These are phyloP conservation scores for Sebastes kiyomatsui DNA, from an alignment of 2,797 vertebrate genomes.

Conservation along the genomic window DNA sequence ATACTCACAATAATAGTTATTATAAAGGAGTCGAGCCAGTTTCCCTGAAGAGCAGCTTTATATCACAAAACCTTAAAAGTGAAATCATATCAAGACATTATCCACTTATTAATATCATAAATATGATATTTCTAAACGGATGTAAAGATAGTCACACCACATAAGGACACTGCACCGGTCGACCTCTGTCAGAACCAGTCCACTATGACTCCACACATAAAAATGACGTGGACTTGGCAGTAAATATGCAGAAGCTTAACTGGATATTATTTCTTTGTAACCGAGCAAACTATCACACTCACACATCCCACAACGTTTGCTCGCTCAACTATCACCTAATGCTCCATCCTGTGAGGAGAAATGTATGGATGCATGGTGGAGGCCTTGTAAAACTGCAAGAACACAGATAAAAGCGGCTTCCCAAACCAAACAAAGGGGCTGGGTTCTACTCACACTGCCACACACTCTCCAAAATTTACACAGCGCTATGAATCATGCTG, in stretches of 20 bases:
- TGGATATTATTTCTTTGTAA: background rate
- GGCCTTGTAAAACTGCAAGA: background rate
- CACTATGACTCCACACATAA: background rate
- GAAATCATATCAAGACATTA: background rate
- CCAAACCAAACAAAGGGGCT: slow-evolving; percentile 5
- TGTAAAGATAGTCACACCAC: slow-evolving; percentile 1
- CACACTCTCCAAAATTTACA: slow-evolving; percentile 6
- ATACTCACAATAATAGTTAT: slow-evolving; percentile 13
- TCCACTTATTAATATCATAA: background rate
- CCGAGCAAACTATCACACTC: background rate
- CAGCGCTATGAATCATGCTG: slow-evolving; percentile 24
- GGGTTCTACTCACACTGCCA: slow-evolving; percentile 8
- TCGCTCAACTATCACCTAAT: background rate
- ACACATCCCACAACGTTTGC: background rate
- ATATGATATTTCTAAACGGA: background rate
- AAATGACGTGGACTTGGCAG: background rate
- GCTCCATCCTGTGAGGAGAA: background rate
- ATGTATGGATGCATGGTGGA: background rate
- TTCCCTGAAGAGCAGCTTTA: slow-evolving; percentile 1
- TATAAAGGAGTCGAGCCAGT: slow-evolving; percentile 23
- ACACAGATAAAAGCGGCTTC: background rate
- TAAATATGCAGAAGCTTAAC: background rate
- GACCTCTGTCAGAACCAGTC: slow-evolving; percentile 19
- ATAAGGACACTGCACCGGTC: background rate
- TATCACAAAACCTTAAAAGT: background rate